Evolutionary conservation across 92 coral and sea anemone genomes (phyloP).

Genomic region (Muricea muricata): DNA sequence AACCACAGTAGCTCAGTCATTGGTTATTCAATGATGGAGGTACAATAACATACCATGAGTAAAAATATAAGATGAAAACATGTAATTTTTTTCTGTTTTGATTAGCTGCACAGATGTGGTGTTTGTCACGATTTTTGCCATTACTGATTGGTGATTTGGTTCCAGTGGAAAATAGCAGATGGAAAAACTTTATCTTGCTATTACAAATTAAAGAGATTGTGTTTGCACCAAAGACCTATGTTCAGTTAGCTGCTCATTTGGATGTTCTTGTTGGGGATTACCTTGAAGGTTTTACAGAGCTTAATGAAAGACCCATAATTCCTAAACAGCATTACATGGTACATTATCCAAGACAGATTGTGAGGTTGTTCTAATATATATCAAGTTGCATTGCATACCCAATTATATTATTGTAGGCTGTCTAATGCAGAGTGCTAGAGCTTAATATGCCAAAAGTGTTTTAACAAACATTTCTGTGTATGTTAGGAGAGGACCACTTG

Average conservation of each 20-base stretch:
- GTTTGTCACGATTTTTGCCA: conserved; percentile 8
- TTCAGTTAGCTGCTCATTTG: conserved; percentile 39
- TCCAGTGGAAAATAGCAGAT: neutral
- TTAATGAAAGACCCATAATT: conserved; percentile 28
- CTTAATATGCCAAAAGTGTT: neutral
- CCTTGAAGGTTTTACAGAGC: conserved; percentile 15
- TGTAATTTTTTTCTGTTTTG: neutral
- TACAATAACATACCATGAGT: neutral
- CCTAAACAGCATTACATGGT: conserved; percentile 55
- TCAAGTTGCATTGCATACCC: neutral
- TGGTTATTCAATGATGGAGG: neutral
- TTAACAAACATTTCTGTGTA: neutral
- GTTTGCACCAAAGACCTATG: conserved; percentile 30
- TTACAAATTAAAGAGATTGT: conserved; percentile 43
- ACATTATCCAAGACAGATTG: conserved; percentile 46
- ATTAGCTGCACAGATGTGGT: neutral
- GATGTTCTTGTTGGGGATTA: conserved; percentile 45
- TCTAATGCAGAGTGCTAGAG: neutral
- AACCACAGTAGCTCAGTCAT: neutral
- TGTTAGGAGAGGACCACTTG: conserved; percentile 27
- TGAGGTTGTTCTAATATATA: conserved; percentile 24
- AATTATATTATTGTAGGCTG: neutral
- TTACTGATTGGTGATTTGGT: conserved; percentile 17
- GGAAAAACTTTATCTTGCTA: conserved; percentile 35
- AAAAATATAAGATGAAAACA: neutral